A percentile compares a stretch with the other conserved stretches of the same genome.
Evolutionary conservation across 2,888 invertebrate species (phyloP).

Genomic region (Hedya salicella): DNA sequence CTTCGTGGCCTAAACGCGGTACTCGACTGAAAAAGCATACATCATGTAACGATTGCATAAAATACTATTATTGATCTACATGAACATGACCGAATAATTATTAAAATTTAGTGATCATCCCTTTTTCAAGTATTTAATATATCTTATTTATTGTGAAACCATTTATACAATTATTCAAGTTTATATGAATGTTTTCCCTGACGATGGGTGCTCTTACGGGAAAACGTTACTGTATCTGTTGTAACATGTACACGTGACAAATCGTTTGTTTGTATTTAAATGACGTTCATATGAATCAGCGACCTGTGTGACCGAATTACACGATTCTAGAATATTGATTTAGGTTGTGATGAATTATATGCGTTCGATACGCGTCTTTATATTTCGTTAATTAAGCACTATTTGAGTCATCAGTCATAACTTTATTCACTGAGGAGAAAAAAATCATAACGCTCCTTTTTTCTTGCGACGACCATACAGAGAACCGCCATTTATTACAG

Average conservation of each 20-base stretch:
- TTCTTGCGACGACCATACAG: too few species aligned
- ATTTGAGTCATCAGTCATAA: not conserved
- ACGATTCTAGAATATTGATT: not conserved
- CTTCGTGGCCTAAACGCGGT: too few species aligned
- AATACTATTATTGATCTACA: too few species aligned
- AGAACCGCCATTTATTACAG: too few species aligned
- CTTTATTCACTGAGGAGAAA: slow-evolving; percentile 2
- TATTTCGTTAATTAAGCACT: not conserved
- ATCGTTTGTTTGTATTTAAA: slow-evolving; percentile 15
- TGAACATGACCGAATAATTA: too few species aligned
- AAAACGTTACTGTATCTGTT: slow-evolving; percentile 18
- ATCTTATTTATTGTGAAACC: not conserved
- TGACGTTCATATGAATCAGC: slow-evolving; percentile 23
- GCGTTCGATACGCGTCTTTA: not conserved
- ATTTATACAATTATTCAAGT: not conserved
- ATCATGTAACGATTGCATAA: too few species aligned
- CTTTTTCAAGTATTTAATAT: too few species aligned
- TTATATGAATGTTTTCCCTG: not conserved
- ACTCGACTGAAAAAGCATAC: too few species aligned
- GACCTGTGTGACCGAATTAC: slow-evolving; percentile 18
- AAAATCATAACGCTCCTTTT: not conserved
- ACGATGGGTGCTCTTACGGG: not conserved
- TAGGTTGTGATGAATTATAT: slow-evolving; percentile 3
- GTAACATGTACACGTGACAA: slow-evolving; percentile 15
- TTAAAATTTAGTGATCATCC: too few species aligned